phyloP scores from a whole-genome alignment of 1,140 invertebrate genomes.

The Aporrectodea caliginosa region DNA sequence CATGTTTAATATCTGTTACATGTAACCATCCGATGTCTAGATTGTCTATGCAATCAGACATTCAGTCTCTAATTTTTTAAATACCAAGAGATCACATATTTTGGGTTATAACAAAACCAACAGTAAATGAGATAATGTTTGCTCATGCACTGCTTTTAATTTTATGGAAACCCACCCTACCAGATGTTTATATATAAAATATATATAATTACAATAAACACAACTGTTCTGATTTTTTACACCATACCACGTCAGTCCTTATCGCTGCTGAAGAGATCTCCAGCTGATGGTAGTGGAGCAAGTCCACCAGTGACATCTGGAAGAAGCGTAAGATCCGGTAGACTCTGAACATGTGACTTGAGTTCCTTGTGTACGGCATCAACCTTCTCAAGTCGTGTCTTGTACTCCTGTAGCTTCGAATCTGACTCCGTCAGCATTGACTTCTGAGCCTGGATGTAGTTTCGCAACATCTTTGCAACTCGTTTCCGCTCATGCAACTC shows the following conservation, averaged over 20 bases:
- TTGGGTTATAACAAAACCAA: too few relatives aligned
- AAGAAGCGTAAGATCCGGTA: slow-evolving; percentile 84
- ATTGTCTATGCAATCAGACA: too few relatives aligned
- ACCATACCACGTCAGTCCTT: slow-evolving; percentile 18
- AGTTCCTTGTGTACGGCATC: slow-evolving; percentile 77
- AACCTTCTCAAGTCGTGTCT: slow-evolving; percentile 79
- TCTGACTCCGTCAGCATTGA: slow-evolving; percentile 79
- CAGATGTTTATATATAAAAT: too few relatives aligned
- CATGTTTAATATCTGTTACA: too few relatives aligned
- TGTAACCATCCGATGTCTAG: too few relatives aligned
- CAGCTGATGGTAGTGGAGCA: slow-evolving; percentile 85
- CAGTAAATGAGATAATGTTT: too few relatives aligned
- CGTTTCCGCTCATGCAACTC: slow-evolving; percentile 83
- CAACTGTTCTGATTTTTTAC: too few relatives aligned
- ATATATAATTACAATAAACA: too few relatives aligned
- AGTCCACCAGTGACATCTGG: slow-evolving; percentile 84
- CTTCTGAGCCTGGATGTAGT: slow-evolving; percentile 79
- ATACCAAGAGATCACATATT: too few relatives aligned
- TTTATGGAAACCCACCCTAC: too few relatives aligned
- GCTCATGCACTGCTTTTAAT: too few relatives aligned
- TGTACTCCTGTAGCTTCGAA: slow-evolving; percentile 80
- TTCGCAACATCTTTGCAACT: slow-evolving; percentile 76
- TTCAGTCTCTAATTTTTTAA: too few relatives aligned
- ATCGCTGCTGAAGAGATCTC: slow-evolving; percentile 71
- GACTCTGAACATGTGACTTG: slow-evolving; percentile 83